These are phyloP conservation scores for Adineta ricciae DNA, from an alignment of 2,888 invertebrate genomes.

Conservation along the genomic window DNA sequence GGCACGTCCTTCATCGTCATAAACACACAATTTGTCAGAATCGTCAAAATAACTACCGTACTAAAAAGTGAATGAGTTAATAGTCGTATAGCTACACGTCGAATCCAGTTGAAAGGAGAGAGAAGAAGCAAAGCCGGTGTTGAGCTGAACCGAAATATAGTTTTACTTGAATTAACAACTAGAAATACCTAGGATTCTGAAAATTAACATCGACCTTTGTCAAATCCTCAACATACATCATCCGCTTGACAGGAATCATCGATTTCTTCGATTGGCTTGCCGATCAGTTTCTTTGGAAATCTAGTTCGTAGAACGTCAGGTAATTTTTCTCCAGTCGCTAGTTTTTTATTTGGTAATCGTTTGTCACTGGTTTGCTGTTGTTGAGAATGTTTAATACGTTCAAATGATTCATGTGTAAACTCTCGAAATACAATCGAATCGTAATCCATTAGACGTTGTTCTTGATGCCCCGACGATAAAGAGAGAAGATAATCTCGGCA, in stretches of 20 bases:
- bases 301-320: neutral
- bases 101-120: slow-evolving; percentile 91
- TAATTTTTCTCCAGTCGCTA: neutral
- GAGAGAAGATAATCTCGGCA: too few relatives aligned
- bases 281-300: slow-evolving; percentile 61
- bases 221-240: slow-evolving; percentile 60
- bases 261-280: slow-evolving; percentile 94
- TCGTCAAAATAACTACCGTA: slow-evolving; percentile 92
- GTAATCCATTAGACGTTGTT: too few relatives aligned
- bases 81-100: slow-evolving; percentile 92
- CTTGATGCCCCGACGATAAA: too few relatives aligned
- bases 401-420: too few relatives aligned
- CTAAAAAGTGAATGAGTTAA: slow-evolving; percentile 95
- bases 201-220: neutral
- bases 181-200: slow-evolving; percentile 70
- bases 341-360: neutral
- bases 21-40: slow-evolving; percentile 94
- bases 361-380: too few relatives aligned
- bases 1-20: slow-evolving; percentile 60
- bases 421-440: too few relatives aligned
- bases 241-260: slow-evolving; percentile 88
- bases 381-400: too few relatives aligned
- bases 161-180: slow-evolving; percentile 94
- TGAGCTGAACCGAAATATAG: slow-evolving; percentile 96
- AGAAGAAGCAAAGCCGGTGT: slow-evolving; percentile 86